These are phyloP conservation scores for Triops longicaudatus DNA, from an alignment of 1,140 invertebrate genomes.

Conservation along the genomic window DNA sequence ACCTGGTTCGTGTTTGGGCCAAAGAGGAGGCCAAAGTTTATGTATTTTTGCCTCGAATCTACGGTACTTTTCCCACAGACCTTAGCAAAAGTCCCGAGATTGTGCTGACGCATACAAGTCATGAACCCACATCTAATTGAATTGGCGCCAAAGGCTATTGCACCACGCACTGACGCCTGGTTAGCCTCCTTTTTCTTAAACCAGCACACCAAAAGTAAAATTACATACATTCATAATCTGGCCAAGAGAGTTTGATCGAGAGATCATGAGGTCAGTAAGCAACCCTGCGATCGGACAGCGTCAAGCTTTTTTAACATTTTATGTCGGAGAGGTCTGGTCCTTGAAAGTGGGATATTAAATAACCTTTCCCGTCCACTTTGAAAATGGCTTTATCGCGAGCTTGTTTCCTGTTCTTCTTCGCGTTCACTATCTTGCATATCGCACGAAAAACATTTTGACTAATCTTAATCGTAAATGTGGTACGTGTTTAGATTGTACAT, in stretches of 20 bases:
- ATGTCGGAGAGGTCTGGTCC: background rate
- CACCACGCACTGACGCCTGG: conserved; percentile 3
- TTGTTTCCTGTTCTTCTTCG: background rate
- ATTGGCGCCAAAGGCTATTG: conserved; percentile 6
- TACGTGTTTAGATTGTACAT: background rate
- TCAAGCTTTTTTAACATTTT: background rate
- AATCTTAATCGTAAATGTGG: background rate
- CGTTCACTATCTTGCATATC: background rate
- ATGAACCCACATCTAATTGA: background rate
- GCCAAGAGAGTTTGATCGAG: background rate
- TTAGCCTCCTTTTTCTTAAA: background rate
- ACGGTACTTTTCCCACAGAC: background rate
- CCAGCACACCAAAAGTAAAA: background rate
- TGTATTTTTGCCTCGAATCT: background rate
- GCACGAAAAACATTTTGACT: background rate
- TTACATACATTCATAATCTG: background rate
- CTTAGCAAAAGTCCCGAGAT: background rate
- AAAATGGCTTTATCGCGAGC: background rate
- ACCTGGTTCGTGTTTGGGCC: background rate
- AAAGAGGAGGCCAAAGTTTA: background rate
- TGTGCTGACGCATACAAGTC: conserved; percentile 5
- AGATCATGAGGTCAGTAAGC: background rate
- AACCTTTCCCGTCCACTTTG: background rate
- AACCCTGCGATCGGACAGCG: background rate
- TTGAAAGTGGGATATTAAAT: background rate